phyloP scores from a whole-genome alignment of 2,888 invertebrate genomes.

The Salticus scenicus region DNA sequence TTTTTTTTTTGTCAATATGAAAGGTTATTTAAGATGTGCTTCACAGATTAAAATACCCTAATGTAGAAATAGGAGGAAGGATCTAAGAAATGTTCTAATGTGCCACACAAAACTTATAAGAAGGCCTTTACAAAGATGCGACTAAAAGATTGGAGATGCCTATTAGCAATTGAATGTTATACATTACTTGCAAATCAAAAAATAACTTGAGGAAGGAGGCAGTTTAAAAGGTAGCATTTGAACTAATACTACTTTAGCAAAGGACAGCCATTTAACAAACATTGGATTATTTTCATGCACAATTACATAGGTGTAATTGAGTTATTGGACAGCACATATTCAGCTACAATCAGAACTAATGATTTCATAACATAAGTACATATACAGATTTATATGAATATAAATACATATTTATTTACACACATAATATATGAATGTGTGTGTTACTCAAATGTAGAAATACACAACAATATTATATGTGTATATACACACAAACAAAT shows the following conservation, averaged over 20 bases:
- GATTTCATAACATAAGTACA: no score
- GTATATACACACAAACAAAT: no score
- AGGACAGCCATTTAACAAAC: not conserved
- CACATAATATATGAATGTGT: no score
- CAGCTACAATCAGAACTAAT: not conserved
- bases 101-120: slow-evolving; percentile 13
- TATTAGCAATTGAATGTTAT: not conserved
- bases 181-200: slow-evolving; percentile 12
- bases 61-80: not conserved
- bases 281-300: not conserved
- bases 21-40: not conserved
- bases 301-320: no score
- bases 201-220: not conserved
- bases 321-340: no score
- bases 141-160: slow-evolving; percentile 5
- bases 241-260: slow-evolving; percentile 11
- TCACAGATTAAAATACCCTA: not conserved
- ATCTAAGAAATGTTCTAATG: not conserved
- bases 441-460: no score
- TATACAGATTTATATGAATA: no score
- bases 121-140: slow-evolving; percentile 5
- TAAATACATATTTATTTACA: no score
- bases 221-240: not conserved
- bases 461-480: no score
- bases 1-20: not conserved